Base-by-base conservation (phyloP, 2,888 invertebrate genomes). In the Dermolepida albohirtum region DNA sequence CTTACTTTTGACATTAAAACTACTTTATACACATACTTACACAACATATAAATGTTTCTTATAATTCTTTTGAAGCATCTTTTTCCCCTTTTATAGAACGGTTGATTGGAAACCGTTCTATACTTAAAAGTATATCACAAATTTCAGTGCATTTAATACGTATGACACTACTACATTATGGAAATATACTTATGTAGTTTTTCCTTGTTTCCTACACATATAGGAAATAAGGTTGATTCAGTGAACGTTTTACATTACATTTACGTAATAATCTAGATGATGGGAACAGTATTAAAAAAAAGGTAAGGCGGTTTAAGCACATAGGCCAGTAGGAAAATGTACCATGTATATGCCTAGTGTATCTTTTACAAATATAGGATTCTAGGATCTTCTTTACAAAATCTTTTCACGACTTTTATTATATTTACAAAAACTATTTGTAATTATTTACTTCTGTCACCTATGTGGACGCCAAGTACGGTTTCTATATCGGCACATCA, bases 401-500 rank as follows among this genome's bases (percentile, higher is more conserved):
- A 1, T 34, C 34, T 5, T 34, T 34, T 34, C 10, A 34, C 10
- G 34, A 34, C 34, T 34, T n/a, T n/a, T 22, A 22, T 34, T 34
- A 57, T 43, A 57, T 57, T 57, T 57, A 39, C 34, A 54, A n/a
- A 22, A 29, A 8, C 44, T 17, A 11, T 34, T 14, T 16, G 2
- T 7, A 8, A 5, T 43, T 47, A 16, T 22, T 70, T 77, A 76
- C 68, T 77, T 75, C 70, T 79, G 82, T 83, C 83, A 84, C 80
- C 88, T 87, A 71, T 85, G 84, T 39, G 88, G 87, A 51, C 87
- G 81, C 88, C 88, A 88, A 14, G 86, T 80, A 52, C 83, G 83
- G 71, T 87, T 88, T 72, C 87, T 87, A 80, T 93, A 94, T 74
- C 89, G 87, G 83, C 95, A 96, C 67, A 90, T 83, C 66, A 96